A percentile compares a stretch with the other conserved stretches of the same genome.
phyloP scores from a whole-genome alignment of 2,113 vertebrate species.

The Peucedramus taeniatus region DNA sequence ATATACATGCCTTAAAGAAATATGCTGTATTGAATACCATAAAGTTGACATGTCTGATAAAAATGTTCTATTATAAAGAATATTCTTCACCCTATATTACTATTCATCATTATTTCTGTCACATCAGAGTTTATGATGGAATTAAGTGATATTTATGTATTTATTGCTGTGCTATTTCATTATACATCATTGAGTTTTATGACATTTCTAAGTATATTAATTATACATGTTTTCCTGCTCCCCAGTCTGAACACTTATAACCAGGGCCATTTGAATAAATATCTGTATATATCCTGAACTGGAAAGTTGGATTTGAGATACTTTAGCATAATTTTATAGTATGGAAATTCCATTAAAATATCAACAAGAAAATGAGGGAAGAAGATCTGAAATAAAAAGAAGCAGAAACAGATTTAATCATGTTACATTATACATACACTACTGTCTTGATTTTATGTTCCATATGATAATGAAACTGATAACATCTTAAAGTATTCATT shows the following conservation, averaged over 20 bases:
- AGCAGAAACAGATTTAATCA: background rate
- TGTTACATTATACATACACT: background rate
- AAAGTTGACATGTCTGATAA: background rate
- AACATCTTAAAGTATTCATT: background rate
- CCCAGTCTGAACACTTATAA: background rate
- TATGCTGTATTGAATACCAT: background rate
- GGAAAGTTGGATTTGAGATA: background rate
- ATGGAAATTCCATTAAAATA: background rate
- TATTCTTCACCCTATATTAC: background rate
- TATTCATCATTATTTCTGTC: background rate
- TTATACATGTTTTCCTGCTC: background rate
- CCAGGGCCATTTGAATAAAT: background rate
- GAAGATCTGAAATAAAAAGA: background rate
- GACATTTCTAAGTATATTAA: background rate
- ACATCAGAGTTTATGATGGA: background rate
- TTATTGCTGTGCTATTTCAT: background rate
- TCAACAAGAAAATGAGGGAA: background rate
- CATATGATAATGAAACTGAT: background rate
- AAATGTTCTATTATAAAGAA: background rate
- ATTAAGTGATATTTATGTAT: background rate
- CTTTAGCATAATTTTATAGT: background rate
- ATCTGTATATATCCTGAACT: background rate
- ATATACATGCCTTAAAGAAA: background rate
- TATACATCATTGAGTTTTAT: background rate
- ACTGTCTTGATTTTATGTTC: background rate